Evolutionary conservation across 2,797 vertebrate genomes (phyloP), one percentile per base, ranked within the genome.

Genomic region (Anabacerthia variegaticeps): DNA sequence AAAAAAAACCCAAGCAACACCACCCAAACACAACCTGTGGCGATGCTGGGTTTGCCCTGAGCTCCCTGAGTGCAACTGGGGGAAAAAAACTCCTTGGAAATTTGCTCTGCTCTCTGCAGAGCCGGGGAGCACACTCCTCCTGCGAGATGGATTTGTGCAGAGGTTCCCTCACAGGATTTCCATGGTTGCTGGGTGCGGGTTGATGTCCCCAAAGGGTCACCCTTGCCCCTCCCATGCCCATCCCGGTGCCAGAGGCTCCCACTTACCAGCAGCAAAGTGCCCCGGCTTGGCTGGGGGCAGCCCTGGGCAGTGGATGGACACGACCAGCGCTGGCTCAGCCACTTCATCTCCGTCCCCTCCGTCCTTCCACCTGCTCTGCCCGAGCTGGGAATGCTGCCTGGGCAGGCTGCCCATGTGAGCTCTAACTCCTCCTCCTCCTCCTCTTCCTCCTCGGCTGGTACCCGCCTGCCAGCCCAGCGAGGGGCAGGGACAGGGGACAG

Each of bases 221-320:
- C 12, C 1, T 0, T 1, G 5, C 74, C 52, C 54, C 32, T 39
- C 37, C 10, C 10, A 44, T n/a, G 54, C 54, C 26, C 26, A 37
- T 7, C 66, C 43, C 17, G 14, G 23, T 19, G 2, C 12, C 17
- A 7, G 24, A 14, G 19, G n/a, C 30, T 41, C 27, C 3, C 84
- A 58, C 97, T 97, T 89, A 98, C 97, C 96, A 97, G 75, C 87
- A 97, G 68, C 82, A 84, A 58, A 12, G 86, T 27, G 20, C 86
- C 63, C 16, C 93, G 62, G 56, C 93, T 90, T 3, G 83, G 83
- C 59, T 92, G 83, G 10, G 69, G 52, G 26, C 23, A 93, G 91
- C 94, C 65, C 75, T 91, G 88, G 36, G 44, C 36, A 0, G n/a
- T 5, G 51, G 93, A 36, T 61, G 23, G 81, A 66, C 59, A 36